phyloP scores from a whole-genome alignment of 2,888 invertebrate genomes.

The Lampropteryx suffumata region DNA sequence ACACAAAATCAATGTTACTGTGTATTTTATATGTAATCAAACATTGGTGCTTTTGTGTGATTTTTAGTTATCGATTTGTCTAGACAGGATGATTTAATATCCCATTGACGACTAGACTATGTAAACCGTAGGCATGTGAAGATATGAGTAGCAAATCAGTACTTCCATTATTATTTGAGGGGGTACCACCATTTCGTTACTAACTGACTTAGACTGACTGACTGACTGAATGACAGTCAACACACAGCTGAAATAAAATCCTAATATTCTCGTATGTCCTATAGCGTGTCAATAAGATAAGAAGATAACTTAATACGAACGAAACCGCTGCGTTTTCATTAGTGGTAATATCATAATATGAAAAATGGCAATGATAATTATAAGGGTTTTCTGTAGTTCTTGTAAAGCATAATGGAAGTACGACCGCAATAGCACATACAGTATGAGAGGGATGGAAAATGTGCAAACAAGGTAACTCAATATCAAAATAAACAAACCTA shows the following conservation, averaged over 20 bases:
- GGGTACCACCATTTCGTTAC: too few relatives aligned
- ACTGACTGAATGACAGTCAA: too few relatives aligned
- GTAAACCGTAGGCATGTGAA: constrained; percentile 14
- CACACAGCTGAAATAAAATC: too few relatives aligned
- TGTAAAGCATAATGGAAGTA: constrained; percentile 34
- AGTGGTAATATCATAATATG: too few relatives aligned
- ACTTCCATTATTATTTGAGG: constrained; percentile 19
- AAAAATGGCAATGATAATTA: too few relatives aligned
- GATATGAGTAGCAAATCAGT: constrained; percentile 19
- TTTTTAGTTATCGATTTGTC: neutral
- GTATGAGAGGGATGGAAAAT: constrained; percentile 48
- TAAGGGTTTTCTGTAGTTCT: neutral
- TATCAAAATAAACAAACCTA: constrained; percentile 85
- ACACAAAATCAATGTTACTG: neutral
- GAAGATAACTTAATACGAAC: too few relatives aligned
- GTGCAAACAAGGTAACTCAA: constrained; percentile 77
- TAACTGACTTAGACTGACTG: too few relatives aligned
- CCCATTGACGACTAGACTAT: constrained; percentile 11
- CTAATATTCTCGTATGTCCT: too few relatives aligned
- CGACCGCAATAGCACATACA: constrained; percentile 41
- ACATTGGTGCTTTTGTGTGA: neutral
- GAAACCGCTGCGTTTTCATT: too few relatives aligned
- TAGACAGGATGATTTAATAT: constrained; percentile 9
- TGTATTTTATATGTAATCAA: neutral
- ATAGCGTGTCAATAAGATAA: too few relatives aligned